Conservation (phyloP, 2,888 invertebrate species). For the Epistrophe eligans region DNA sequence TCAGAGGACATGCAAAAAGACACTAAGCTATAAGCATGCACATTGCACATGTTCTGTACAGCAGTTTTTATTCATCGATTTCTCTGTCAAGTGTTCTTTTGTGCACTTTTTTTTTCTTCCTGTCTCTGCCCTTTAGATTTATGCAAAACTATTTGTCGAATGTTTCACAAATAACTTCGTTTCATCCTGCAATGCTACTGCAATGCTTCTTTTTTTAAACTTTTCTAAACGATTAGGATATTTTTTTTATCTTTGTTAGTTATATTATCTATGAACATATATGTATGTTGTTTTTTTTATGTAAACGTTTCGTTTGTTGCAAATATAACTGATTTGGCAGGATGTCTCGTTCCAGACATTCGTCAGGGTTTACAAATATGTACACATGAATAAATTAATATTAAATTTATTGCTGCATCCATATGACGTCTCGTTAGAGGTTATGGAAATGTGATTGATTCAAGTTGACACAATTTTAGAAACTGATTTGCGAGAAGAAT, state of each 20-base stretch:
- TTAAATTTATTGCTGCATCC: constrained; percentile 39
- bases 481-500: neutral
- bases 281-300: neutral
- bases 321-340: constrained; percentile 25
- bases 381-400: constrained; percentile 60
- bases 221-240: constrained; percentile 61
- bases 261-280: neutral
- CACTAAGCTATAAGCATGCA: constrained; percentile 7
- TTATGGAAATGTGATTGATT: constrained; percentile 45
- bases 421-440: constrained; percentile 18
- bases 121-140: constrained; percentile 38
- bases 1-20: constrained; percentile 17
- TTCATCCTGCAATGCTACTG: constrained; percentile 45
- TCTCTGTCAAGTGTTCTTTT: constrained; percentile 32
- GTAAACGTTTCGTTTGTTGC: constrained; percentile 13
- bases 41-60: neutral
- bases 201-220: constrained; percentile 40
- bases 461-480: neutral
- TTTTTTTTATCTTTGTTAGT: constrained; percentile 7
- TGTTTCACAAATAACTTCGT: constrained; percentile 63
- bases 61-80: constrained; percentile 49
- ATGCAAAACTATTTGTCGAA: constrained; percentile 69
- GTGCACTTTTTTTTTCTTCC: neutral
- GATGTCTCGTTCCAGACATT: constrained; percentile 45
- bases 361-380: constrained; percentile 26